These are phyloP conservation scores for Sprattus sprattus DNA, from an alignment of 2,113 vertebrate species.

Conservation along the genomic window DNA sequence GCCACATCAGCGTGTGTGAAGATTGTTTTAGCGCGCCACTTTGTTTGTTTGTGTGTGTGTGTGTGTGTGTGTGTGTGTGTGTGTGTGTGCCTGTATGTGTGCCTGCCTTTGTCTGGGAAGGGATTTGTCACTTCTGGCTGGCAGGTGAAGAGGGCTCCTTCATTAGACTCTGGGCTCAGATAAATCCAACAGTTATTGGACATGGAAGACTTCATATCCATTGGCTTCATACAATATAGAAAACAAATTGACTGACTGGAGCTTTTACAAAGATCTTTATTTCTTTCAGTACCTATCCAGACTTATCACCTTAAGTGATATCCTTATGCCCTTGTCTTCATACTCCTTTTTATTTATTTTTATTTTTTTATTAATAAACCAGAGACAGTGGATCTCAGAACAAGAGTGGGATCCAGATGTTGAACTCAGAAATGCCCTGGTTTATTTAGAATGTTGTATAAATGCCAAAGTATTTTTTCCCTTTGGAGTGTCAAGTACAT, in stretches of 20 bases:
- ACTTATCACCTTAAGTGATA: not conserved
- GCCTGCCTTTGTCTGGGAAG: not conserved
- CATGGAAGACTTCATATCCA: not conserved
- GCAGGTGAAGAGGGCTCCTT: not conserved
- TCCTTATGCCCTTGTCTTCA: not conserved
- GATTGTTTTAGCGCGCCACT: too few species aligned
- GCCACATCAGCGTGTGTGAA: not conserved
- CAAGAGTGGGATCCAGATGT: not conserved
- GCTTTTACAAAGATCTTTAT: not conserved
- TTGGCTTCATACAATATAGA: not conserved
- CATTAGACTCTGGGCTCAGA: not conserved
- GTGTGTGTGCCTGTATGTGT: slow-evolving; percentile 7
- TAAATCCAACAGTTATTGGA: not conserved
- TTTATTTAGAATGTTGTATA: not conserved
- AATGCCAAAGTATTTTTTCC: too few species aligned
- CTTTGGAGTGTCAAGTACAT: too few species aligned
- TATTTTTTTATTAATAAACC: not conserved
- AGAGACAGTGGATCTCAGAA: not conserved
- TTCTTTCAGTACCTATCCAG: not conserved
- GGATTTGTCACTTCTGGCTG: not conserved
- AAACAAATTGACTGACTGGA: not conserved
- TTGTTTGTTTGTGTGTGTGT: slow-evolving; percentile 8
- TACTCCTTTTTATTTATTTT: slow-evolving; percentile 6
- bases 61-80: slow-evolving; percentile 13
- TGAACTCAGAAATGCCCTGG: not conserved